Conservation (phyloP, 2,113 vertebrate genomes). For the Catharus fuscescens region DNA sequence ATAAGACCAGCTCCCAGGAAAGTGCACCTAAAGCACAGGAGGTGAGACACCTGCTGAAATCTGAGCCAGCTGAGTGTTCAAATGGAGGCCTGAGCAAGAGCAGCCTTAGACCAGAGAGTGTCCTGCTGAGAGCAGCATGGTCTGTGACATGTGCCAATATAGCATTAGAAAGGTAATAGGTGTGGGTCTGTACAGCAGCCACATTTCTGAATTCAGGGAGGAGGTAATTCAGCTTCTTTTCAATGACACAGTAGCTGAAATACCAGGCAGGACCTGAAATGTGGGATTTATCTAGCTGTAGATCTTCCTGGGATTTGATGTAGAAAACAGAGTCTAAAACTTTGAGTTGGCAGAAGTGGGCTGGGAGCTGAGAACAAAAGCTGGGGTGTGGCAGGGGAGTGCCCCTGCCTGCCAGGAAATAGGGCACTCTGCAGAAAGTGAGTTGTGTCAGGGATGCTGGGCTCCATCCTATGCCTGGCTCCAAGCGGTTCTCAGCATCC, state of each 20-base stretch:
- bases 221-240: neutral
- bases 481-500: neutral
- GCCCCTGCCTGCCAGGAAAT: neutral
- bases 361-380: neutral
- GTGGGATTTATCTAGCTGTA: neutral
- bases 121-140: too few relatives aligned
- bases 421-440: neutral
- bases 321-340: neutral
- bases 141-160: too few relatives aligned
- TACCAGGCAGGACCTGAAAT: neutral
- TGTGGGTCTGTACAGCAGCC: too few relatives aligned
- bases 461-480: neutral
- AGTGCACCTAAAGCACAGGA: neutral
- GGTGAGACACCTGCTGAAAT: neutral
- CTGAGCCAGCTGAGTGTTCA: neutral
- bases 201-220: neutral
- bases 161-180: too few relatives aligned
- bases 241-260: neutral
- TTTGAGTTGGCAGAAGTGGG: neutral
- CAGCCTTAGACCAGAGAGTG: too few relatives aligned
- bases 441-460: neutral
- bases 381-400: neutral
- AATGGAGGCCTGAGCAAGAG: too few relatives aligned
- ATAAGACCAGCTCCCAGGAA: neutral
- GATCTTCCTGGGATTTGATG: neutral